Evolutionary conservation across 2,113 vertebrate species (phyloP).

Genomic region (Meleagris gallopavo): DNA sequence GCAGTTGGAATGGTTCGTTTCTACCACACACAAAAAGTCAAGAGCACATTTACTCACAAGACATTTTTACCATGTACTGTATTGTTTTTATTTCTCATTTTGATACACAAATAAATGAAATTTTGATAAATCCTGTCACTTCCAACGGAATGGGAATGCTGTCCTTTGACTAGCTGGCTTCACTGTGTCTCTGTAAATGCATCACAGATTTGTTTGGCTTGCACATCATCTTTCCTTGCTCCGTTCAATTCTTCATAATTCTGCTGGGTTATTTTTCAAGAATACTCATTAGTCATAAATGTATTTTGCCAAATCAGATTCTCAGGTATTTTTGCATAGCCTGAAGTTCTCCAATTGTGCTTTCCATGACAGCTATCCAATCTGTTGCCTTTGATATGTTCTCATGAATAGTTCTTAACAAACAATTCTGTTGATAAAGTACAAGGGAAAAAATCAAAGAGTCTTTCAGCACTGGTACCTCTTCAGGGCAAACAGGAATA

Average conservation of each 20-base stretch:
- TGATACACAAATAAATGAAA: not conserved
- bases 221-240: not conserved
- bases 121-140: not conserved
- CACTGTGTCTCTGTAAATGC: not conserved
- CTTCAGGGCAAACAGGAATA: slow-evolving; percentile 52
- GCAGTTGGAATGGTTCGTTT: not conserved
- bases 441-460: slow-evolving; percentile 43
- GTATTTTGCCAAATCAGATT: not conserved
- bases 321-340: not conserved
- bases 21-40: not conserved
- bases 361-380: slow-evolving; percentile 4
- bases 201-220: not conserved
- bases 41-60: not conserved
- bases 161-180: not conserved
- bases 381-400: slow-evolving; percentile 29
- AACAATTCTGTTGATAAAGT: slow-evolving; percentile 47
- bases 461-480: not conserved
- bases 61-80: not conserved
- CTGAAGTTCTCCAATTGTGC: slow-evolving; percentile 2
- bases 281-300: slow-evolving; percentile 16
- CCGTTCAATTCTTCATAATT: slow-evolving; percentile 3
- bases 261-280: not conserved
- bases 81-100: not conserved
- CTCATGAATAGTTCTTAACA: slow-evolving; percentile 7
- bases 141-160: not conserved